phyloP scores from a whole-genome alignment of 2,113 vertebrate species.

The Kryptolebias marmoratus region DNA sequence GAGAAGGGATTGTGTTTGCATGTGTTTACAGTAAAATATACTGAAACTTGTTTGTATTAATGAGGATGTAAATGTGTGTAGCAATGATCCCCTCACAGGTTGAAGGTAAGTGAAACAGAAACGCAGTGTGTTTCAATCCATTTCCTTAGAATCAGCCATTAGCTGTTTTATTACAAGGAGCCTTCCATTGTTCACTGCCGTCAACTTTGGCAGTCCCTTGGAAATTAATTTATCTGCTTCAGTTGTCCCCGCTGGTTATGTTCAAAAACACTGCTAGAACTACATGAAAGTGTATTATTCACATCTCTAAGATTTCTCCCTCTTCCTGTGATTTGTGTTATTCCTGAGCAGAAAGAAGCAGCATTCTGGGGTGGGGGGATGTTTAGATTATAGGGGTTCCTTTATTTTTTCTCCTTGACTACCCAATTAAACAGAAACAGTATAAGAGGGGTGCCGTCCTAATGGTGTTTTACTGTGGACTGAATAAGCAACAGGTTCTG shows the following conservation, averaged over 20 bases:
- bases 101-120: conserved; percentile 49
- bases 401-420: conserved; percentile 20
- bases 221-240: conserved; percentile 76
- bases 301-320: conserved; percentile 28
- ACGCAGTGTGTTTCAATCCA: conserved; percentile 7
- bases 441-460: conserved; percentile 48
- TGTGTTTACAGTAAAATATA: conserved; percentile 46
- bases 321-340: conserved; percentile 22
- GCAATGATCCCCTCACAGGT: conserved; percentile 30
- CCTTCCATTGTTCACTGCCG: conserved; percentile 57
- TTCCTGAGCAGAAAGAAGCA: conserved; percentile 35
- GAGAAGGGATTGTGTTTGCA: conserved; percentile 24
- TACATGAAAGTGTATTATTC: conserved; percentile 64
- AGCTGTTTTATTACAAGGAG: conserved; percentile 42
- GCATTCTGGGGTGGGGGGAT: conserved; percentile 39
- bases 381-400: conserved; percentile 16
- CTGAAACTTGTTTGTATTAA: conserved; percentile 55
- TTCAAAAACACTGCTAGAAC: conserved; percentile 55
- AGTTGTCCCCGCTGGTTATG: conserved; percentile 52
- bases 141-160: conserved; percentile 25
- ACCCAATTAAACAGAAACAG: conserved; percentile 60
- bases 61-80: conserved; percentile 57
- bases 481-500: conserved; percentile 56
- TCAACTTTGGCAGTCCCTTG: conserved; percentile 61
- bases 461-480: conserved; percentile 49